phyloP scores from a whole-genome alignment of 2,113 vertebrate species.

The Caranx ignobilis region DNA sequence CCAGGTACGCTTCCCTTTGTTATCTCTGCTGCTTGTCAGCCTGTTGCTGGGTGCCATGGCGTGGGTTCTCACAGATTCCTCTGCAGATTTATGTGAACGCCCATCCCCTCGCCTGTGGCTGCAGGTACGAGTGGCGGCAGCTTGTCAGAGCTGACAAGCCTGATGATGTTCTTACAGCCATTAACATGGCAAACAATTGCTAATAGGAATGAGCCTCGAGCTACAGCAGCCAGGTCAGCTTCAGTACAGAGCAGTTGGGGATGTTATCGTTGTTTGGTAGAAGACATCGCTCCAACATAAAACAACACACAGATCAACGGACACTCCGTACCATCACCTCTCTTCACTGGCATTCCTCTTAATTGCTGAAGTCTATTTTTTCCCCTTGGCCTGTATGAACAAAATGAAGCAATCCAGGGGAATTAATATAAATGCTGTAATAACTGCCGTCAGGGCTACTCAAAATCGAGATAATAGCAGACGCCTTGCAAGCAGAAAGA shows the following conservation, averaged over 20 bases:
- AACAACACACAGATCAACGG: conserved; percentile 31
- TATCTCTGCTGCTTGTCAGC: conserved; percentile 41
- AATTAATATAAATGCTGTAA: conserved; percentile 85
- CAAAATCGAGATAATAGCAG: conserved; percentile 82
- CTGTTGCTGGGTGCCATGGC: conserved; percentile 33
- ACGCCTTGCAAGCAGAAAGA: conserved; percentile 75
- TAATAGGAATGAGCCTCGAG: conserved; percentile 87
- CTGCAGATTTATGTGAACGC: conserved; percentile 77
- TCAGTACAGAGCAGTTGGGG: conserved; percentile 19
- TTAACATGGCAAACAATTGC: conserved; percentile 86
- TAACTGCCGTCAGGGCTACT: conserved; percentile 78
- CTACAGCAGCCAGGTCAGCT: conserved; percentile 65
- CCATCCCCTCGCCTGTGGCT: conserved; percentile 81
- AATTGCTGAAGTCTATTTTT: conserved; percentile 59
- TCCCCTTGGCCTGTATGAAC: conserved; percentile 74
- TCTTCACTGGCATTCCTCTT: conserved; percentile 57
- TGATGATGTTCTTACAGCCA: conserved; percentile 85
- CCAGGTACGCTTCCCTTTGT: conserved; percentile 26
- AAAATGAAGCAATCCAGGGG: conserved; percentile 78
- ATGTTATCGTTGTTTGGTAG: not conserved
- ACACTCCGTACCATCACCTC: conserved; percentile 20
- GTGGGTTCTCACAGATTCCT: conserved; percentile 76
- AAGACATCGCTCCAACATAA: conserved; percentile 13
- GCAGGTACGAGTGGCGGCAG: conserved; percentile 84
- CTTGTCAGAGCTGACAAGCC: conserved; percentile 81